Base-by-base conservation (phyloP, 37 sponge, comb jelly and placozoan species). In the Haliclona indistincta region DNA sequence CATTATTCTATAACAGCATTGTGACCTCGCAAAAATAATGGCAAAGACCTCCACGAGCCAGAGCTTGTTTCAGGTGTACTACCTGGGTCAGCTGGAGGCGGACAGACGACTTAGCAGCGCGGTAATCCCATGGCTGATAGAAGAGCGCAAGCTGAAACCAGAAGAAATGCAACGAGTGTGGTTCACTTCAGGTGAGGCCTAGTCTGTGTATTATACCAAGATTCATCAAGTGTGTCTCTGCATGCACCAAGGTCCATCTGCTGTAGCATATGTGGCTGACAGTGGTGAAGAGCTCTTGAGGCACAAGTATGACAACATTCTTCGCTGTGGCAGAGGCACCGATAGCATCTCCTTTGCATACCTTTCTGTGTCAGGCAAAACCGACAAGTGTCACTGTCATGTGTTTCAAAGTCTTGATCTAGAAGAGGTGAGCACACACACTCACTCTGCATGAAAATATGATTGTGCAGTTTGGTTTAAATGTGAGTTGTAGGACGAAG, bases 101-200 rank as follows among this genome's bases (percentile, higher is more conserved):
- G 82, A 82, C 64, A 49, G 62, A 29, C 41, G 74, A n/a, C 82
- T 79, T 44, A 58, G 83, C 0, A 35, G 23, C 2, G 68, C 86
- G 22, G 73, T 86, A 26, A 69, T 91, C 64, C 87, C 92, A 0
- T 91, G 92, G 92, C 78, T 91, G 23, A 82, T 82, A 8, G 87
- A 86, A 41, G 87, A 91, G 41, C 79, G 82, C 41, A 78, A 82
- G 23, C 63, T 86, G 42, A 78, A 82, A 6, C 51, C 51, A 0
- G 54, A 54, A 37, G 54, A 76, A 45, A 76, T 60, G 77, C 80
- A 64, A 23, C 76, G 75, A 19, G 45, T 78, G 38, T 91, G 87
- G 92, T 67, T 91, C 15, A 82, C 79, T 51, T 75, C 82, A 17
- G 92, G 87, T 67, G 41, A 47, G 56, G 26, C 20, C 6, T 15